Conservation (phyloP, 2,113 vertebrate genomes). For the Tapirus terrestris region DNA sequence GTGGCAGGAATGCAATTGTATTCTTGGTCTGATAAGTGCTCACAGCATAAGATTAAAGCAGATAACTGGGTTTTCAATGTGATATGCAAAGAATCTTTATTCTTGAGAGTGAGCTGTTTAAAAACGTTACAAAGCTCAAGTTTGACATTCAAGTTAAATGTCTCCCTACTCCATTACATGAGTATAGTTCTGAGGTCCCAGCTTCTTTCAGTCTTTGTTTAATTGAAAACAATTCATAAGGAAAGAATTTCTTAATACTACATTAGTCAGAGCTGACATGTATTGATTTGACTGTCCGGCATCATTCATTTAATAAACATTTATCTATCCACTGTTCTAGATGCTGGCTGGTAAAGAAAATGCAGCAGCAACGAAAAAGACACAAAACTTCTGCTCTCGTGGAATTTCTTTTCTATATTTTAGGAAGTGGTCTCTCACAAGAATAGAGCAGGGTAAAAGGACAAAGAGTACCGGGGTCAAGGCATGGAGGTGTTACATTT, state of each 20-base stretch:
- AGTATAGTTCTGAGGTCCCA: neutral
- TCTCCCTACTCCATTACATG: neutral
- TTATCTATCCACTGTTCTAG: neutral
- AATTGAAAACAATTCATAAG: neutral
- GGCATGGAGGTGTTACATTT: accelerated
- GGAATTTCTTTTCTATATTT: neutral
- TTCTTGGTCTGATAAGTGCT: neutral
- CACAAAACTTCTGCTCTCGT: neutral
- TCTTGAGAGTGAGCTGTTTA: neutral
- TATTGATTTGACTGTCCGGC: neutral
- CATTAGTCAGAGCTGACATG: neutral
- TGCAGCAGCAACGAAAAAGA: neutral
- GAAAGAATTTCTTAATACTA: neutral
- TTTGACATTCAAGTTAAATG: neutral
- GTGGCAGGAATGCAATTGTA: neutral
- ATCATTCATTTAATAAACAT: neutral
- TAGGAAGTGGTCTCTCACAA: neutral
- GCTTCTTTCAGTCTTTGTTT: neutral
- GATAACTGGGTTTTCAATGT: neutral
- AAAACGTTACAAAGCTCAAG: neutral
- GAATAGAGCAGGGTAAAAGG: neutral
- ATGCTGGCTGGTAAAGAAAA: neutral
- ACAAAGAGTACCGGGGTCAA: neutral
- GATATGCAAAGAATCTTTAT: neutral
- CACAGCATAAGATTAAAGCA: neutral